Conservation (phyloP, 2,888 invertebrate genomes). For the Aphodius sticticus region DNA sequence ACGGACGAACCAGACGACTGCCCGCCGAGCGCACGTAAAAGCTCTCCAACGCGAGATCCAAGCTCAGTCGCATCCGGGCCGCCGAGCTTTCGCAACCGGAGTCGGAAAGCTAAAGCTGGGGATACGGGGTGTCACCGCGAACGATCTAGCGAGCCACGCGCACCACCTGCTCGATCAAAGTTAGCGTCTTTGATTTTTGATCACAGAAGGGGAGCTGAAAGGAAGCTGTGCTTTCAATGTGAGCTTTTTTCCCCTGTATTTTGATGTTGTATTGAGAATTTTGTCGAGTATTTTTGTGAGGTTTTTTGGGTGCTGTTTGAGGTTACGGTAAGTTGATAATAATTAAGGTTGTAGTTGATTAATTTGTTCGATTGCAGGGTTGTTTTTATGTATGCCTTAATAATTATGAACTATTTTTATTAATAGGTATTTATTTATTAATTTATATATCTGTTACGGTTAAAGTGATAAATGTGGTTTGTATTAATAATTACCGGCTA, state of each 20-base stretch:
- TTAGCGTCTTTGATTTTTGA: neutral
- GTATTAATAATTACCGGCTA: no score
- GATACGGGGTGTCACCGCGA: neutral
- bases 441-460: no score
- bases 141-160: neutral
- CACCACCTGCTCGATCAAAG: neutral
- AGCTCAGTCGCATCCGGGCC: constrained; percentile 43
- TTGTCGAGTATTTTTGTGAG: neutral
- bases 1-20: constrained; percentile 22
- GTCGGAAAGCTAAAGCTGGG: neutral
- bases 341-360: neutral
- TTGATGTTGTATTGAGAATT: neutral
- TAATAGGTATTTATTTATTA: no score
- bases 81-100: constrained; percentile 22
- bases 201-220: neutral
- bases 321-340: neutral
- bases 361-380: neutral
- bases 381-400: no score
- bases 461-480: no score
- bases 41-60: constrained; percentile 40
- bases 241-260: neutral
- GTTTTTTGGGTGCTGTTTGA: neutral
- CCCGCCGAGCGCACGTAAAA: constrained; percentile 36
- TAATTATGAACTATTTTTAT: no score
- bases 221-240: neutral